Evolutionary conservation across 2,113 vertebrate species (phyloP), one percentile per base, ranked within the genome.

Genomic region (Echinops telfairi): DNA sequence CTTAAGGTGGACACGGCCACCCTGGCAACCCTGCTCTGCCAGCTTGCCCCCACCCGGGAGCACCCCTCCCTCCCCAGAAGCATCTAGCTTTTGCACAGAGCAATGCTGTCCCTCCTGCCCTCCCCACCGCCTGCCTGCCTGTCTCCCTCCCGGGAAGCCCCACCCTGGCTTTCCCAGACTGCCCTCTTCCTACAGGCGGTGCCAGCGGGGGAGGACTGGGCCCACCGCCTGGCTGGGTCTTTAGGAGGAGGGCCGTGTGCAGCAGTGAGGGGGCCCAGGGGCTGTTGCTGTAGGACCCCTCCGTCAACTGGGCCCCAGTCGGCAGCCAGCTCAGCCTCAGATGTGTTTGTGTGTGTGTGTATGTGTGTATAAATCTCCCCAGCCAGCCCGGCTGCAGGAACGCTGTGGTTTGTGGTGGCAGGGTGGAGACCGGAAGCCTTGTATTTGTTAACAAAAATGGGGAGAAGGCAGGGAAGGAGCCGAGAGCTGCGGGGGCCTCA

Each of bases 331-430:
- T 84, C 86, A 27, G 79, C 83, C 43, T 93, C 90, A 97, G 98
- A 98, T 10, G 47, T 10, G 47, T 53, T 4, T 53, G 47, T 53
- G 47, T 53, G 9, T 53, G 47, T 53, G 6, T 14, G 47, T 53
- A 1, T 53, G 47, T 53, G 6, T 53, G 94, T 81, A 94, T 97
- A 98, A 97, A 98, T 98, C 97, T 90, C 94, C 90, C 93, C n/a
- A 36, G 92, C 88, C 7, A 62, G 96, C 94, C 95, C 16, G 97
- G 97, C 96, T 88, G 71, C 97, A 95, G 94, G 97, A 97, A 97
- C 88, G 62, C 71, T n/a, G 97, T 38, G 79, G 98, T 97, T 96
- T 97, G 97, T 87, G 97, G 97, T 62, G 5, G 94, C 86, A 92
- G 88, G 95, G 96, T 57, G 77, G 79, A 83, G 95, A 97, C 85